Percentiles rank a stretch among this genome's conserved stretches.
Conservation (phyloP, 2,797 vertebrate species). For the Chelon labrosus region DNA sequence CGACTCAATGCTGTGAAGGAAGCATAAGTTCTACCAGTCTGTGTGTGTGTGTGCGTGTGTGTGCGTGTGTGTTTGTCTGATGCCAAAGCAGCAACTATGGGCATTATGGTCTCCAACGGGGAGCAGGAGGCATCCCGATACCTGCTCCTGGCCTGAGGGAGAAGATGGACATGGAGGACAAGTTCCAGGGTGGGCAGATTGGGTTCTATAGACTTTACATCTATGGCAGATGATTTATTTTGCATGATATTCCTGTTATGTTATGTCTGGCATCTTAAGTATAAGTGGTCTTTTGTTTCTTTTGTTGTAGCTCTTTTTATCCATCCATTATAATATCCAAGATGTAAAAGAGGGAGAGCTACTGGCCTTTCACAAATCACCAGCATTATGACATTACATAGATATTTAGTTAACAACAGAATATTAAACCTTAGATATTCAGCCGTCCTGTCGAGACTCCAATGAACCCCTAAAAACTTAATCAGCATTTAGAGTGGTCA, state of each 20-base stretch:
- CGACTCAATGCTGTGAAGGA: slow-evolving; percentile 78
- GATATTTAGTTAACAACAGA: slow-evolving; percentile 6
- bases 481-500: neutral
- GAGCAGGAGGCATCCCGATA: slow-evolving; percentile 24
- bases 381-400: slow-evolving; percentile 46
- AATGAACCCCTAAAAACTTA: neutral
- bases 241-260: slow-evolving; percentile 54
- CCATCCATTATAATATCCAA: slow-evolving; percentile 15
- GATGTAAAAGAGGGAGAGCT: slow-evolving; percentile 28
- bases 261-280: slow-evolving; percentile 30
- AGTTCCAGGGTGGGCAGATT: slow-evolving; percentile 14
- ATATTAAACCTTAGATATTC: slow-evolving; percentile 7
- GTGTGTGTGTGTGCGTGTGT: slow-evolving; percentile 40
- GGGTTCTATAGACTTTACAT: slow-evolving; percentile 47
- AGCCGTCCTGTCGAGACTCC: neutral
- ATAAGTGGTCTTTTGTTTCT: slow-evolving; percentile 25
- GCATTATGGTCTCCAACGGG: slow-evolving; percentile 70
- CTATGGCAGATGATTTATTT: slow-evolving; percentile 44
- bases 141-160: slow-evolving; percentile 35
- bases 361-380: slow-evolving; percentile 67
- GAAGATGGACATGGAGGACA: slow-evolving; percentile 17
- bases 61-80: slow-evolving; percentile 33
- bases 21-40: slow-evolving; percentile 59
- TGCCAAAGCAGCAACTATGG: slow-evolving; percentile 70
- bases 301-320: slow-evolving; percentile 48